These are phyloP conservation scores for Campylomormyrus tamandua DNA, from an alignment of 2,113 vertebrate species.

Conservation along the genomic window DNA sequence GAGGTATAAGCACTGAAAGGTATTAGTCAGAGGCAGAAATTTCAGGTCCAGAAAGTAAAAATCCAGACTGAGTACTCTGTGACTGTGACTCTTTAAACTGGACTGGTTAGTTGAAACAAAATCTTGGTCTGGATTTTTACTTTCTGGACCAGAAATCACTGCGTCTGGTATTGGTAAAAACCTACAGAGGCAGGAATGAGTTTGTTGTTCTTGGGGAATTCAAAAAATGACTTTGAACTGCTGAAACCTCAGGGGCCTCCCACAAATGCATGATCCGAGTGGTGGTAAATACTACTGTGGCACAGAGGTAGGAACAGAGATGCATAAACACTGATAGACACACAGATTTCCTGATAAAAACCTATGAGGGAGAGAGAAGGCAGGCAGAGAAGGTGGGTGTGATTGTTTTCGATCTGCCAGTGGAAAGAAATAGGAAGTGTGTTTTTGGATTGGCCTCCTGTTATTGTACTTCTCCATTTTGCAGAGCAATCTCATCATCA, in stretches of 20 bases:
- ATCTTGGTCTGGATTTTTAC: no score
- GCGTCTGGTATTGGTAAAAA: neutral
- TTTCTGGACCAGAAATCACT: no score
- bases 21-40: neutral
- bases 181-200: neutral
- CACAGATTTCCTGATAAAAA: neutral
- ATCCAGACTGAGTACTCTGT: no score
- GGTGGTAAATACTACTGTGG: neutral
- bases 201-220: neutral
- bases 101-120: no score
- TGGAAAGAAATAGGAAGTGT: neutral
- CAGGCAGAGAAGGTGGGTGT: neutral
- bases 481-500: neutral
- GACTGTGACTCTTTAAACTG: no score
- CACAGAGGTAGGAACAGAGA: neutral
- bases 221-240: neutral
- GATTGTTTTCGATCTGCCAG: neutral
- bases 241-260: neutral
- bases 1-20: neutral
- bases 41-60: no score
- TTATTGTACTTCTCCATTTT: neutral
- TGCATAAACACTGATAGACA: neutral
- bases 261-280: neutral
- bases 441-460: neutral
- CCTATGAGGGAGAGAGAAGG: neutral